Evolutionary conservation across 2,888 invertebrate genomes (phyloP).

Genomic region (Zhuqinia jingwanae): DNA sequence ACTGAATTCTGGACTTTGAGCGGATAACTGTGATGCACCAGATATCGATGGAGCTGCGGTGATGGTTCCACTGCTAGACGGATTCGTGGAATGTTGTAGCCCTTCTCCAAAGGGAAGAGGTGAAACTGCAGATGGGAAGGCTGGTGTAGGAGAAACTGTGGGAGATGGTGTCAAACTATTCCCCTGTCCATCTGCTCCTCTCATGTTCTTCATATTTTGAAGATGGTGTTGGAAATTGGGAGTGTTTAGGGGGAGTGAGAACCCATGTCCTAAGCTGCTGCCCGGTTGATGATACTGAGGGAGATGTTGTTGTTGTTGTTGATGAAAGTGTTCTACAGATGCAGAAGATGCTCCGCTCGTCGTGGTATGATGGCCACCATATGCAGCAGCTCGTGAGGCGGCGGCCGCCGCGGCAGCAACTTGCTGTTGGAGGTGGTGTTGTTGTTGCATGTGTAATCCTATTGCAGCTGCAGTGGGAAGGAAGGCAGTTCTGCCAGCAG

Average conservation of each 20-base stretch:
- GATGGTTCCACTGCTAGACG: slow-evolving; percentile 48
- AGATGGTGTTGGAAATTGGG: slow-evolving; percentile 65
- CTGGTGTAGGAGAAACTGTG: slow-evolving; percentile 74
- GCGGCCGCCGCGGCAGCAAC: slow-evolving; percentile 39
- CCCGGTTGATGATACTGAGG: slow-evolving; percentile 55
- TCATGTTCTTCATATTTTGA: slow-evolving; percentile 61
- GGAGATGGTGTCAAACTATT: slow-evolving; percentile 73
- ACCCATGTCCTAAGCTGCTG: slow-evolving; percentile 54
- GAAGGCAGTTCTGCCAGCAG: slow-evolving; percentile 46
- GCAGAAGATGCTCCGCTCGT: not conserved
- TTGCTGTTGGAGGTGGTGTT: slow-evolving; percentile 21
- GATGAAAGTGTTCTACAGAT: slow-evolving; percentile 6
- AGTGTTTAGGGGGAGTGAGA: slow-evolving; percentile 42
- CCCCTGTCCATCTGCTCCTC: slow-evolving; percentile 36
- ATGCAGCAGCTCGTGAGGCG: slow-evolving; percentile 37
- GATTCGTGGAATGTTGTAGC: slow-evolving; percentile 44
- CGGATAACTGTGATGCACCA: slow-evolving; percentile 29
- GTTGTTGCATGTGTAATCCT: slow-evolving; percentile 59
- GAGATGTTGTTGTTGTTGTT: not conserved
- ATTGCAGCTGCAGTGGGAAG: slow-evolving; percentile 63
- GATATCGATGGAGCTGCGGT: slow-evolving; percentile 46
- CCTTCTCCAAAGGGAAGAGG: slow-evolving; percentile 68
- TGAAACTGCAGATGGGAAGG: slow-evolving; percentile 60
- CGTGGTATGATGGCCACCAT: slow-evolving; percentile 23
- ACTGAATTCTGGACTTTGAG: slow-evolving; percentile 71